Base-by-base conservation (phyloP, 2,888 invertebrate genomes). In the Hecatera dysodea region DNA sequence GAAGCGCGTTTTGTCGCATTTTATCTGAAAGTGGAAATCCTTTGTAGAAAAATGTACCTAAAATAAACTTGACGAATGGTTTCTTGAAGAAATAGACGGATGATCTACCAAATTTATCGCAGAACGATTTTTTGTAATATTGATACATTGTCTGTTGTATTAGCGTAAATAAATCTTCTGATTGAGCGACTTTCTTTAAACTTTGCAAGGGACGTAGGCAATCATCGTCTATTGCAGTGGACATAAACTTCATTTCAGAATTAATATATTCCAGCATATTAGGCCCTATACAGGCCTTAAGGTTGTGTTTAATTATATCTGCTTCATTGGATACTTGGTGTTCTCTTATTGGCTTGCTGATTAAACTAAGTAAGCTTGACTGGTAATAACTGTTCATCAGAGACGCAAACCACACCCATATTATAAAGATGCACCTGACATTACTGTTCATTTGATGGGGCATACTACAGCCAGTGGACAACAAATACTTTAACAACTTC, bases 321-420 rank as follows among this genome's bases (percentile, higher is more conserved):
- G n/a, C 50, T 75, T 80, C 83, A 36, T 67, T 59, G 8, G 52
- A 55, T 50, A 88, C 78, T 72, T 88, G 88, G 48, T 64, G 70
- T 19, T 77, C 80, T 46, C 68, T 60, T 24, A 75, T 67, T 6
- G 89, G 88, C 22, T 75, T 81, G 9, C 78, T 71, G 7, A 80
- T 87, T 2, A 87, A 69, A 77, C 89, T 90, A 22, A 87, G 75
- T 27, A 90, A 71, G 48, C 75, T 84, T 0, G 87, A 85, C 27
- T 86, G 88, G 61, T 87, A 89, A 29, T 81, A 85, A 56, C 72
- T 73, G 66, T 84, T 87, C 0, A 88, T 72, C 6, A 88, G 65
- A 69, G 73, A 88, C 0, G 91, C 87, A 24, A 90, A 93, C 85
- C 88, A 85, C 5, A 92, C 80, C 93, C 93, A 93, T 19, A 86